Base-by-base conservation (phyloP, 2,888 invertebrate species). In the Schizaphis graminum region DNA sequence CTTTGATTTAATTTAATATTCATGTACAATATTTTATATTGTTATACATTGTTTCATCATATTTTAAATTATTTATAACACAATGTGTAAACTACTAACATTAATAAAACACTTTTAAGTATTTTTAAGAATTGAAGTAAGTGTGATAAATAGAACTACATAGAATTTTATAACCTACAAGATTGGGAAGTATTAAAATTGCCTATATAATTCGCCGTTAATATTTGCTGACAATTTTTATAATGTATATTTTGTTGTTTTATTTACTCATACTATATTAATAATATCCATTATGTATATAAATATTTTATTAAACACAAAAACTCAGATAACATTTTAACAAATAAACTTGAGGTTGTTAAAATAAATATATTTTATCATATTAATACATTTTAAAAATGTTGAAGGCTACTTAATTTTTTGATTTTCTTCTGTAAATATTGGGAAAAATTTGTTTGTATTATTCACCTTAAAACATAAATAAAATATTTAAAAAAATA, bases 161-260 rank as follows among this genome's bases (percentile, higher is more conserved):
- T 13, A 4, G 67, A n/a, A 67, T 2, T 67, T 5, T 21, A 77
- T 35, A 77, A 44, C 44, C 84, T n/a, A 53, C 61, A 67, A 53
- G 10, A 87, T 87, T 10, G 5, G 8, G 0, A 49, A 35, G 61
- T 87, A 87, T 87, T 67, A 41, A 88, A 92, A 92, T 88, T 67
- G 92, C 87, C 92, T 92, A 88, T 87, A 53, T 67, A 2, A 53
- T 61, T 87, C 41, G 67, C 92, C 92, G 87, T 53, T 8, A 8
- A 35, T 35, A 21, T 21, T 67, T 35, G 16, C 16, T 35, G 16
- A 5, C 7, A 35, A 77, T 8, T 21, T 77, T 77, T 8, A 21
- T 77, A 35, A 35, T 35, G 35, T 77, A 35, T 7, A n/a, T n/a
- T n/a, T 3, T 77, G 35, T 35, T 16, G 5, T 35, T 21, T n/a